Base-by-base conservation (phyloP, 2,888 invertebrate species). In the Charanyca ferruginea region DNA sequence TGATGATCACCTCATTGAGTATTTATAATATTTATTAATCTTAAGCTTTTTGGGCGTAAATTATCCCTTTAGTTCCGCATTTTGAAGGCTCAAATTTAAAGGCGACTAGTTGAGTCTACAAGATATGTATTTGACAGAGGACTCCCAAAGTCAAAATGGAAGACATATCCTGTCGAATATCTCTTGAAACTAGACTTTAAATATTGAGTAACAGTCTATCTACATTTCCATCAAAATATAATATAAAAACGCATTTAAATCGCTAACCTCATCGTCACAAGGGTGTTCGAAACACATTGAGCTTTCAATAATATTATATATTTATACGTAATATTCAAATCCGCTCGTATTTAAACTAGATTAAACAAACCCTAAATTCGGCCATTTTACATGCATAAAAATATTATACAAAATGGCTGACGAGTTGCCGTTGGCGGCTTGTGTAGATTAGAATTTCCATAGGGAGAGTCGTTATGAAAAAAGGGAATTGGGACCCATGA, bases 221-320 rank as follows among this genome's bases (percentile, higher is more conserved):
- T 11, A 28, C 7, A 35, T 49, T 49, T 45, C 55, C 65, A 80
- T 80, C 48, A 51, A 62, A 41, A 47, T 65, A 66, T 71, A 35
- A 42, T 82, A 73, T 52, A 38, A 38, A 47, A 65, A 61, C 28
- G 53, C 63, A 75, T 68, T 73, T 35, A 64, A 79, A 83, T 79
- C 74, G 83, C 83, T 82, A 90, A 90, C 92, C 92, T 93, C 92
- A 89, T 85, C 73, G 80, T 87, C 68, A 91, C 88, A 94, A 93
- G 92, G 88, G 93, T 94, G 91, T 93, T 90, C 87, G 91, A 87
- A 93, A 94, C 90, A 91, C 91, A 88, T 92, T 92, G 94, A 94
- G 94, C 94, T 94, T 94, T 90, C 89, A 87, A 91, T 88, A 87
- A 88, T 75, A 79, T 87, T 88, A 85, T 89, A 90, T 89, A 89